Conservation (phyloP, 2,113 vertebrate species). For the Ailuropoda melanoleuca region DNA sequence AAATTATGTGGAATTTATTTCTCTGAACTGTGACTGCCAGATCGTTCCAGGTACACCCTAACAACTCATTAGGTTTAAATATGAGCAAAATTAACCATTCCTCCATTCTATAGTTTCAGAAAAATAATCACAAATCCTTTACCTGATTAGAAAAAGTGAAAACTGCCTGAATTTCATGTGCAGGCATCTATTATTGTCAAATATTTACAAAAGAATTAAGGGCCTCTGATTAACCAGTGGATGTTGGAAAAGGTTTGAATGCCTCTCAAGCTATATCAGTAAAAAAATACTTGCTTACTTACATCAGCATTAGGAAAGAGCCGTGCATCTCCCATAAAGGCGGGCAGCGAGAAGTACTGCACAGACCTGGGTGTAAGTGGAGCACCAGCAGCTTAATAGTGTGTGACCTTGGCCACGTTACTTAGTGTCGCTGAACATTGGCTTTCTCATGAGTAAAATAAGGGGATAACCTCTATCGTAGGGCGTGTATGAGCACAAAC, state of each 20-base stretch:
- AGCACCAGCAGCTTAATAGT: not conserved
- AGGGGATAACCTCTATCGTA: not conserved
- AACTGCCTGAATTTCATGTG: not conserved
- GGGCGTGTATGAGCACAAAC: not conserved
- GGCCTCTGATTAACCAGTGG: not conserved
- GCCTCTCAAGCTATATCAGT: not conserved
- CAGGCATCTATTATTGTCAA: not conserved
- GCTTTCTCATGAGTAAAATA: not conserved
- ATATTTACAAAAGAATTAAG: not conserved
- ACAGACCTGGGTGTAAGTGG: not conserved
- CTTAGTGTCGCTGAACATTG: not conserved
- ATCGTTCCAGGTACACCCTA: slow-evolving; percentile 22
- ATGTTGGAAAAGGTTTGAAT: not conserved
- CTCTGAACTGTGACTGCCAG: slow-evolving; percentile 46
- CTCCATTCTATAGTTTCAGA: slow-evolving; percentile 32
- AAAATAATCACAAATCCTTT: slow-evolving; percentile 37
- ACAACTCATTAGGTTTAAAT: slow-evolving; percentile 49
- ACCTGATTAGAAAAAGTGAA: not conserved
- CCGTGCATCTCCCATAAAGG: not conserved
- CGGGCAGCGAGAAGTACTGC: not conserved
- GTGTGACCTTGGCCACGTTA: not conserved
- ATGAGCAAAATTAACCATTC: slow-evolving; percentile 37
- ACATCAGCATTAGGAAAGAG: not conserved
- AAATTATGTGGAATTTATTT: slow-evolving; percentile 53
- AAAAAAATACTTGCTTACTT: not conserved